Evolutionary conservation across 2,797 vertebrate genomes (phyloP), one percentile per base, ranked within the genome.

Genomic region (Galagoides demidoff): DNA sequence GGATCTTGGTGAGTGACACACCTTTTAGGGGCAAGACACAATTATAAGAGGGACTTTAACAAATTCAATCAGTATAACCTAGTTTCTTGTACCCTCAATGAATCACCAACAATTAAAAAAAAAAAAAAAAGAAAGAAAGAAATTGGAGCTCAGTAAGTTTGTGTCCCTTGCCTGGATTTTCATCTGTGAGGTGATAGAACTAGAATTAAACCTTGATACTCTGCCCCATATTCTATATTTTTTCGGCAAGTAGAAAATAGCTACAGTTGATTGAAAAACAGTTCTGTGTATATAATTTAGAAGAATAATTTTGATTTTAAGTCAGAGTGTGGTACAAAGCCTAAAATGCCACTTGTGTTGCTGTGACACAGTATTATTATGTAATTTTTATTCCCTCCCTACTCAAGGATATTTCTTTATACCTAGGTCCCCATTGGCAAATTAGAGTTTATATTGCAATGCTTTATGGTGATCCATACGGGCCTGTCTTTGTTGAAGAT

Each of bases 401-500:
- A 7, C 39, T 37, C 49, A 55, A 16, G 39, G 12, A 22, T 17
- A 55, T 68, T 89, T 95, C 34, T 94, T 45, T 71, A 13, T 79
- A 87, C 76, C 83, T 66, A 84, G 83, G 3, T 5, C 27, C 14
- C 70, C 45, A 5, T 61, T 90, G 68, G n/a, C 73, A 71, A 89
- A 88, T 68, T 55, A 63, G 59, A 59, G 31, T 25, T 83, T 34
- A 43, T 16, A 74, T 37, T 22, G 13, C n/a, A 25, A 0, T 52
- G 20, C 16, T 82, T 74, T 55, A 16, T 34, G 27, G 22, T 68
- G 88, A 79, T 66, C 27, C 4, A 43, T 31, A 70, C 64, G 92
- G 89, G 22, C 45, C 64, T 94, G 78, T 89, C 52, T 93, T 93
- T 23, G 16, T 27, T 76, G 49, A 89, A 94, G n/a, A 63, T 45